Evolutionary conservation across 2,113 vertebrate species (phyloP), one percentile per base, ranked within the genome.

Genomic region (Notarius quadriscutis): DNA sequence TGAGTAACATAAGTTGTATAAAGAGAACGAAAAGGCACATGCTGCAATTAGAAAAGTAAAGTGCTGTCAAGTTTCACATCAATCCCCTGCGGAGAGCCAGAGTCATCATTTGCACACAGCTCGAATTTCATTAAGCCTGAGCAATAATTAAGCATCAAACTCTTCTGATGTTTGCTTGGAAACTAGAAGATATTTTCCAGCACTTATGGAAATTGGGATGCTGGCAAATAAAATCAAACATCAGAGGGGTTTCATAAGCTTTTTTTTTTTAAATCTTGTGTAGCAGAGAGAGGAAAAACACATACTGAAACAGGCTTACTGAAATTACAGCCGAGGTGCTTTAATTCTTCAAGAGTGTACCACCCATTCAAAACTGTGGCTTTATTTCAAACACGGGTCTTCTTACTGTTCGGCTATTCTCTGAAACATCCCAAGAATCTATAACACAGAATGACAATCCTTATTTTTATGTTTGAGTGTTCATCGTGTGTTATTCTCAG

Each of bases 81-180:
- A 84, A 82, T 82, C 81, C 86, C 88, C 77, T 9, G 14, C 18
- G 0, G 88, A 77, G 88, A 84, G 75, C 27, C 53, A 41, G 25
- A 74, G 83, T 34, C 27, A 55, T 90, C 87, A 86, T 80, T 90
- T 87, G 81, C 85, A 67, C 58, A 25, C 77, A 84, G 62, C 27
- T 84, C 75, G 67, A 85, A 71, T 80, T 72, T 86, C 87, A 87
- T 89, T 89, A 89, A 78, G 71, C 20, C 80, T 57, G 34, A 83
- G 86, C 58, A 69, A 81, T 87, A 90, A 90, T 88, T 88, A 88
- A 63, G 84, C 77, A 67, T 87, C 81, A 78, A 62, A 79, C 81
- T 15, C 77, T 34, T 58, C 77, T 87, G 67, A 89, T 87, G 88
- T 84, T 87, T 87, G 63, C 48, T 81, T 75, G 53, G 57, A 67